Evolutionary conservation across 2,797 vertebrate species (phyloP), one percentile per base, ranked within the genome.

Genomic region (Luscinia megarhynchos): DNA sequence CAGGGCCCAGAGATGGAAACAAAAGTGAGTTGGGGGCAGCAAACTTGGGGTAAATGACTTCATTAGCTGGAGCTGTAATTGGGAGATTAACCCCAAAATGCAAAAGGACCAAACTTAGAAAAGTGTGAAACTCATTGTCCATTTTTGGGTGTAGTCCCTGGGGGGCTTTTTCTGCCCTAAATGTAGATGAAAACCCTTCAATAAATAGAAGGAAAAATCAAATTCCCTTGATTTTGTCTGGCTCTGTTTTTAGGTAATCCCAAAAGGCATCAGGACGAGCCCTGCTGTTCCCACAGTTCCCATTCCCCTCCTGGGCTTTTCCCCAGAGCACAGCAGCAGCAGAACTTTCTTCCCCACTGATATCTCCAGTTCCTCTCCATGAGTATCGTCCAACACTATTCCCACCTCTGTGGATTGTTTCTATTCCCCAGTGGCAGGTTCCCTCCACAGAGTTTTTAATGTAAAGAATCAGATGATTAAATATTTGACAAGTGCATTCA

Each of bases 401-500:
- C 80, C 84, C 68, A 23, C 58, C 83, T n/a, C 61, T 55, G 70
- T n/a, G 91, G 74, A 74, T 90, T 81, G 74, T 75, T 66, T 5
- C 77, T 36, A 29, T 87, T 95, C 92, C 93, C 91, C 80, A 8
- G 82, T 29, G 93, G 59, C 77, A 91, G 53, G 10, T 43, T 92
- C 95, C 69, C 59, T 84, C 77, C 22, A 20, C 54, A 67, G 46
- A 67, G 38, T 41, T 95, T 94, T 84, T 70, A 89, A 91, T 87
- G 72, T 11, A 92, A 48, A 93, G 87, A 84, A 96, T 53, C 12
- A 29, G 55, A 45, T 78, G 63, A 94, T 95, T 94, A 95, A 96
- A 88, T 89, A 81, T 93, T 89, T 91, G 91, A 95, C 67, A 95
- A 79, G 53, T 41, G 41, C 79, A 50, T 68, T 94, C 83, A 90